Conservation (phyloP, 2,797 vertebrate species). For the Arrhamphus sclerolepis region DNA sequence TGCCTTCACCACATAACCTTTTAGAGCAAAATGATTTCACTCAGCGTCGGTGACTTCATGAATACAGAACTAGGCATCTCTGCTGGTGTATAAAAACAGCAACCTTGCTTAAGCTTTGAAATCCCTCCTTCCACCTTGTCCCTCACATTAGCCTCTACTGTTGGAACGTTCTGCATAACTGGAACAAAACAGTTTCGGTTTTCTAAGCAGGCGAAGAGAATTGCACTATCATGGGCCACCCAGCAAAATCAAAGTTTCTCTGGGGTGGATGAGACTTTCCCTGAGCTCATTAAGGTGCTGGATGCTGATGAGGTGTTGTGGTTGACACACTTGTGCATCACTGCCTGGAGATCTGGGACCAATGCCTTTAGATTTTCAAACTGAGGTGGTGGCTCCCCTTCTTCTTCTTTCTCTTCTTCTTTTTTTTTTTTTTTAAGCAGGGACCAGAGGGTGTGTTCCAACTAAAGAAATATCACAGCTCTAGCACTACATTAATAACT, state of each 20-base stretch:
- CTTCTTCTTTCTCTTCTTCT: too few species aligned
- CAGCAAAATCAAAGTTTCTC: not conserved
- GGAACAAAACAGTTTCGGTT: not conserved
- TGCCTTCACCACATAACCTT: slow-evolving; percentile 18
- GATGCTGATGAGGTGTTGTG: too few species aligned
- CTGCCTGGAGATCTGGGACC: too few species aligned
- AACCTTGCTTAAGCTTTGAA: slow-evolving; percentile 11
- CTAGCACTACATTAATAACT: too few species aligned
- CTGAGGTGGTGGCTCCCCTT: too few species aligned
- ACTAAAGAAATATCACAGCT: too few species aligned
- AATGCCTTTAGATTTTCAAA: too few species aligned
- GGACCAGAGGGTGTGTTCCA: too few species aligned
- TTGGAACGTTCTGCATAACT: slow-evolving; percentile 5
- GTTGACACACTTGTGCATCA: too few species aligned
- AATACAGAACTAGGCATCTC: slow-evolving; percentile 12
- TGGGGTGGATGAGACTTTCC: too few species aligned
- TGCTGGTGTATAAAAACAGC: slow-evolving; percentile 14
- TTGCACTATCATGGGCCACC: not conserved
- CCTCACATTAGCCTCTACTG: not conserved
- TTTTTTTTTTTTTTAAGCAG: too few species aligned
- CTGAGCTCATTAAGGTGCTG: too few species aligned
- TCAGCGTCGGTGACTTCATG: slow-evolving; percentile 16
- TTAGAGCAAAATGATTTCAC: slow-evolving; percentile 4
- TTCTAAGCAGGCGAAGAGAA: not conserved
- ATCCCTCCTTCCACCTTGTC: not conserved